Conservation (phyloP, 1,140 invertebrate species). For the Hormaphis cornu region DNA sequence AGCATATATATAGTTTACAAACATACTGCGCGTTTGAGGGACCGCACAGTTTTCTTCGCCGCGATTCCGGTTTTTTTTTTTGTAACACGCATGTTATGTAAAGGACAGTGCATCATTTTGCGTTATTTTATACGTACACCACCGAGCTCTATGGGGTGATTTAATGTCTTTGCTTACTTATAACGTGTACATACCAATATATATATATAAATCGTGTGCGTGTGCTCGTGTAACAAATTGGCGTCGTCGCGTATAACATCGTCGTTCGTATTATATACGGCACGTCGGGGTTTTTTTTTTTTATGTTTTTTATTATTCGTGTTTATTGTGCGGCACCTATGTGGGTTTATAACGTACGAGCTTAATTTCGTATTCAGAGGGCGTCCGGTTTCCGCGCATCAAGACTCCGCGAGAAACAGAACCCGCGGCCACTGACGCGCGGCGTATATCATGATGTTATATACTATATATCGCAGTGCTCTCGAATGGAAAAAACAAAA, state of each 20-base stretch:
- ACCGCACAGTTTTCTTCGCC: too few species aligned
- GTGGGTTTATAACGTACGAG: neutral
- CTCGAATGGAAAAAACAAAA: too few species aligned
- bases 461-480: too few species aligned
- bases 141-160: constrained; percentile 11
- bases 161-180: neutral
- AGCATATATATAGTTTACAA: too few species aligned
- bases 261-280: neutral
- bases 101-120: too few species aligned
- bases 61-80: too few species aligned
- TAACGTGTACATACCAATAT: too few species aligned
- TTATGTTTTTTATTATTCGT: too few species aligned
- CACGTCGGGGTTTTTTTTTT: too few species aligned
- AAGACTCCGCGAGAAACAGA: too few species aligned
- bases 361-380: constrained; percentile 21
- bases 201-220: neutral
- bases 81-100: too few species aligned
- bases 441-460: neutral
- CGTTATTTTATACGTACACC: neutral
- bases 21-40: too few species aligned
- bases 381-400: constrained; percentile 14
- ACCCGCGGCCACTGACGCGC: neutral
- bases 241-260: neutral
- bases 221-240: constrained; percentile 21
- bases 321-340: constrained; percentile 21